A percentile compares a stretch with the other conserved stretches of the same genome.
phyloP scores from a whole-genome alignment of 1,140 invertebrate genomes.

The Danaus plexippus region DNA sequence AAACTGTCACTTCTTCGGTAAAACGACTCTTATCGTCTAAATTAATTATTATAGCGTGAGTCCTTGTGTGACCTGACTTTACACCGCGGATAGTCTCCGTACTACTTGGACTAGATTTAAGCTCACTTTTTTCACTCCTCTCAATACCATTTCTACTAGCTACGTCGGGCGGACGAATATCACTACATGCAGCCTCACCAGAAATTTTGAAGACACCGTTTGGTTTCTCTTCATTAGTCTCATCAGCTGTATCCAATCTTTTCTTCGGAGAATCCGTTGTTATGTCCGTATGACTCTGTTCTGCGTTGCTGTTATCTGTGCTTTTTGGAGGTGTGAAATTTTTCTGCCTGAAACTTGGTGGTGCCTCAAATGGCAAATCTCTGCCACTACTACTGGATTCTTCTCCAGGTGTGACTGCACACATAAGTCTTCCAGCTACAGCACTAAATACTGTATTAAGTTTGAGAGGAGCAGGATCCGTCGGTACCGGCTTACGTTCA shows the following conservation, averaged over 20 bases:
- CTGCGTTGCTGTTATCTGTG: constrained; percentile 56
- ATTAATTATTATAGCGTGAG: constrained; percentile 83
- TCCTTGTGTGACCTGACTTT: constrained; percentile 78
- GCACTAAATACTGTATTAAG: constrained; percentile 70
- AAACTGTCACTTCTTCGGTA: constrained; percentile 86
- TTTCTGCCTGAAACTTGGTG: constrained; percentile 65
- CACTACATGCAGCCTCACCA: constrained; percentile 60
- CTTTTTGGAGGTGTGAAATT: constrained; percentile 69
- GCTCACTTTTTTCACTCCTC: constrained; percentile 56
- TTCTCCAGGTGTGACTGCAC: constrained; percentile 65
- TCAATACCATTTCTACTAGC: constrained; percentile 47
- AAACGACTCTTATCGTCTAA: constrained; percentile 84
- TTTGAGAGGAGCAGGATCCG: constrained; percentile 61
- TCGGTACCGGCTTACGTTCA: constrained; percentile 50
- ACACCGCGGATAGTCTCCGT: constrained; percentile 58
- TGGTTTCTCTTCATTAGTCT: constrained; percentile 48
- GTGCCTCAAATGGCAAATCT: constrained; percentile 61
- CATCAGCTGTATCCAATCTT: constrained; percentile 40
- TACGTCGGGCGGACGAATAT: constrained; percentile 58
- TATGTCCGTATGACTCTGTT: constrained; percentile 60
- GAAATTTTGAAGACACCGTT: constrained; percentile 65
- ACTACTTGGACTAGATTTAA: constrained; percentile 55
- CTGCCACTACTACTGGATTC: constrained; percentile 67
- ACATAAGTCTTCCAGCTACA: constrained; percentile 67
- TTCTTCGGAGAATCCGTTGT: constrained; percentile 58